Evolutionary conservation across 2,113 vertebrate species (phyloP).

Genomic region (Dasyornis broadbenti): DNA sequence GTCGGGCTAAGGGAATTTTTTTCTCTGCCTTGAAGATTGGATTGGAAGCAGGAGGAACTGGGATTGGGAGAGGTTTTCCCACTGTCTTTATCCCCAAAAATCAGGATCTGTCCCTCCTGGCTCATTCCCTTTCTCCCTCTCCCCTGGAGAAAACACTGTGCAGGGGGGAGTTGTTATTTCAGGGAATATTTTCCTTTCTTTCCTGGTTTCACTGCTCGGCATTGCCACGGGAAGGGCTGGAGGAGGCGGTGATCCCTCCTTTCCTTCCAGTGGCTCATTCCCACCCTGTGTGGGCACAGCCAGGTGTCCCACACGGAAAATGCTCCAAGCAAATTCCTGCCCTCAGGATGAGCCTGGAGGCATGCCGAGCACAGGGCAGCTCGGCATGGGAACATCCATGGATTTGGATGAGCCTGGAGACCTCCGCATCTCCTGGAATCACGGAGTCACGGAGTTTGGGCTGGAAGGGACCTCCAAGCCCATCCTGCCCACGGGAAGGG

Average conservation of each 20-base stretch:
- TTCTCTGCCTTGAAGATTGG: neutral
- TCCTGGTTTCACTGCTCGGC: neutral
- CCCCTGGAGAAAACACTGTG: neutral
- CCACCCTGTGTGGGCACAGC: accelerated
- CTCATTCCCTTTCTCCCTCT: neutral
- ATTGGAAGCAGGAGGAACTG: neutral
- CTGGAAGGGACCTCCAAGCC: neutral
- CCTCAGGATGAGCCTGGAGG: neutral
- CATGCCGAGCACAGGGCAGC: neutral
- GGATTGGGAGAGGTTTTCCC: neutral
- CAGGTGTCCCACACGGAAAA: neutral
- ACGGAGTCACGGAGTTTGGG: neutral
- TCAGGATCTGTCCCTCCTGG: neutral
- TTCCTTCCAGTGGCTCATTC: neutral
- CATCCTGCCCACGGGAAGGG: no score
- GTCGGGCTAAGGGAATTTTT: neutral
- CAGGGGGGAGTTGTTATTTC: neutral
- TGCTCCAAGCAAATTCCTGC: neutral
- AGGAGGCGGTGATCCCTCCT: neutral
- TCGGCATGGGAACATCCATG: accelerated
- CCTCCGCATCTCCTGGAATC: neutral
- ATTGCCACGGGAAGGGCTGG: neutral
- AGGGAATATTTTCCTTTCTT: neutral
- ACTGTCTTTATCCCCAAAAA: neutral
- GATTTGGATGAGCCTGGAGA: neutral